These are phyloP conservation scores for Chaetorhynchus papuensis DNA, from an alignment of 2,113 vertebrate genomes.

Conservation along the genomic window DNA sequence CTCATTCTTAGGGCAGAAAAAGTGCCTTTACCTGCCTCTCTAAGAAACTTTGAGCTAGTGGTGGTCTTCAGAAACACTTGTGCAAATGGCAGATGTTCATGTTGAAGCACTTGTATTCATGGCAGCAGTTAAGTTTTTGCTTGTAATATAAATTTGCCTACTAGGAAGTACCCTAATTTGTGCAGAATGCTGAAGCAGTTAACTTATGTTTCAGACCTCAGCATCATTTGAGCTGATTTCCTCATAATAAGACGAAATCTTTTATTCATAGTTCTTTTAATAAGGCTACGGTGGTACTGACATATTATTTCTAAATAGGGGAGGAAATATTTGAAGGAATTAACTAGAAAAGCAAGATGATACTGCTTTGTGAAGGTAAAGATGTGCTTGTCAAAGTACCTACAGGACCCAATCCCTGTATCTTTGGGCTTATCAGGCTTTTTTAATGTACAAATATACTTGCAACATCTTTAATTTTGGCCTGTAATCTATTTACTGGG, in stretches of 20 bases:
- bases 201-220: not conserved
- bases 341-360: not conserved
- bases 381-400: not conserved
- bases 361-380: not conserved
- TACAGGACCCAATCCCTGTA: not conserved
- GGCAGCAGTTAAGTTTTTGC: rapidly evolving
- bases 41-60: not conserved
- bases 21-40: not conserved
- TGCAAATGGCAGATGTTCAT: not conserved
- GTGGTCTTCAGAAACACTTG: not conserved
- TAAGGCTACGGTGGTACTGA: not conserved
- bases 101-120: not conserved
- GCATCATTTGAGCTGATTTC: not conserved
- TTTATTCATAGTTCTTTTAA: not conserved
- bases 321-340: not conserved
- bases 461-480: not conserved
- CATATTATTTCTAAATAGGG: not conserved
- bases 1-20: not conserved
- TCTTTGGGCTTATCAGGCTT: not conserved
- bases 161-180: not conserved
- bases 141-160: not conserved
- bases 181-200: not conserved
- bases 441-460: not conserved
- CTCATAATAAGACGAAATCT: not conserved
- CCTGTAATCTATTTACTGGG: not conserved